Percentiles rank a stretch among this genome's conserved stretches.
Evolutionary conservation across 2,797 vertebrate genomes (phyloP).

Genomic region (Sciaenops ocellatus): DNA sequence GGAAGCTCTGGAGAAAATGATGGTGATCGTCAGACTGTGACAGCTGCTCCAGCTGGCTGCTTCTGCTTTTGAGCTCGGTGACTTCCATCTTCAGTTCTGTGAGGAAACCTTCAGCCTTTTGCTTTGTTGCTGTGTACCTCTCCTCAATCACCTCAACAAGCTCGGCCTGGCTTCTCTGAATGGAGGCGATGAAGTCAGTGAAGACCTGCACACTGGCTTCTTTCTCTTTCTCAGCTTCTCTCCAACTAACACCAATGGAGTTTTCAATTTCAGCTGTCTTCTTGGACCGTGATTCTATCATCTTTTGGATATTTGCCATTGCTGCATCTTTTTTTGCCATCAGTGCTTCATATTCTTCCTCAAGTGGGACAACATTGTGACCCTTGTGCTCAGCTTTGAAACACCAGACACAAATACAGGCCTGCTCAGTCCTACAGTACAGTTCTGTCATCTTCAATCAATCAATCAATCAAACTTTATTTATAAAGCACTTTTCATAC

Average conservation of each 20-base stretch:
- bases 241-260: background rate
- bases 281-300: background rate
- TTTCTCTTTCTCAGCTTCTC: constrained; percentile 30
- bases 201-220: constrained; percentile 32
- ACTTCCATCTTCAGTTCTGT: constrained; percentile 52
- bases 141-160: constrained; percentile 42
- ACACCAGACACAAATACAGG: constrained; percentile 41
- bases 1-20: constrained; percentile 53
- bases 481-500: no score
- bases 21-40: constrained; percentile 50
- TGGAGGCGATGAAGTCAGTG: constrained; percentile 26
- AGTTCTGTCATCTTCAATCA: constrained; percentile 45
- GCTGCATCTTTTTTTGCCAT: constrained; percentile 13
- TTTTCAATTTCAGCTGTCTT: constrained; percentile 42
- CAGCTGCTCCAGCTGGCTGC: constrained; percentile 50
- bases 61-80: constrained; percentile 34
- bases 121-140: constrained; percentile 17
- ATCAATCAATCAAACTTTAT: no score
- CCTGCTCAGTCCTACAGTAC: constrained; percentile 50
- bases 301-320: constrained; percentile 20
- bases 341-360: constrained; percentile 51
- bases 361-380: constrained; percentile 33
- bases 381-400: constrained; percentile 30
- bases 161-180: constrained; percentile 48
- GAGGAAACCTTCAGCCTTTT: constrained; percentile 40